phyloP scores from a whole-genome alignment of 1,140 invertebrate genomes.

The Zeugodacus cucurbitae region DNA sequence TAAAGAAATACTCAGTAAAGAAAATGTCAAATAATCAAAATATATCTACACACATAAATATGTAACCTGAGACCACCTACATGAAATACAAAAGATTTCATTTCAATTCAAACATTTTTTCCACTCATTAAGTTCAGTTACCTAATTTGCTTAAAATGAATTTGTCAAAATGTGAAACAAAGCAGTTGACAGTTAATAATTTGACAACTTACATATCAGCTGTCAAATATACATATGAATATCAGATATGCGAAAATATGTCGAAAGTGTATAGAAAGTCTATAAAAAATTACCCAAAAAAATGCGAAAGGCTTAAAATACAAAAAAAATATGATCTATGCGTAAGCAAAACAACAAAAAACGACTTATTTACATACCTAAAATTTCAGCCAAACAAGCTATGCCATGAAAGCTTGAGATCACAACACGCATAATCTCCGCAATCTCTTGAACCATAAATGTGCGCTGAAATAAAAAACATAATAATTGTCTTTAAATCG shows the following conservation, averaged over 20 bases:
- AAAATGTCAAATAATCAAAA: too few species aligned
- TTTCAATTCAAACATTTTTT: background rate
- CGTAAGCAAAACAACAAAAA: background rate
- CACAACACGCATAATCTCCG: background rate
- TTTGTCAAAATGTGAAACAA: constrained; percentile 2
- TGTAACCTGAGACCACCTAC: background rate
- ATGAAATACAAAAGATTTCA: background rate
- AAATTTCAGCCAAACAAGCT: background rate
- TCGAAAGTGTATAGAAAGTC: background rate
- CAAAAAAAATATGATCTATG: background rate
- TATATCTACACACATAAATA: too few species aligned
- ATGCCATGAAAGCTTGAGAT: background rate
- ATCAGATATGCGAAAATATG: background rate
- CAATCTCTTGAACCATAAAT: background rate
- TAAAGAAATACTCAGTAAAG: too few species aligned
- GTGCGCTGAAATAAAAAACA: background rate
- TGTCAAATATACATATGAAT: background rate
- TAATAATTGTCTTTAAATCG: background rate
- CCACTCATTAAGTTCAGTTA: background rate
- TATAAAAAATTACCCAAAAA: too few species aligned
- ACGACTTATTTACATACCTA: background rate
- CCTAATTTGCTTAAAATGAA: background rate
- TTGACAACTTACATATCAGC: background rate
- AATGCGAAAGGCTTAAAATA: background rate
- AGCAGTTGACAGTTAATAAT: constrained; percentile 7